Percentiles rank a stretch among this genome's conserved stretches.
Conservation (phyloP, 1,140 invertebrate species). For the Drosophila yakuba region DNA sequence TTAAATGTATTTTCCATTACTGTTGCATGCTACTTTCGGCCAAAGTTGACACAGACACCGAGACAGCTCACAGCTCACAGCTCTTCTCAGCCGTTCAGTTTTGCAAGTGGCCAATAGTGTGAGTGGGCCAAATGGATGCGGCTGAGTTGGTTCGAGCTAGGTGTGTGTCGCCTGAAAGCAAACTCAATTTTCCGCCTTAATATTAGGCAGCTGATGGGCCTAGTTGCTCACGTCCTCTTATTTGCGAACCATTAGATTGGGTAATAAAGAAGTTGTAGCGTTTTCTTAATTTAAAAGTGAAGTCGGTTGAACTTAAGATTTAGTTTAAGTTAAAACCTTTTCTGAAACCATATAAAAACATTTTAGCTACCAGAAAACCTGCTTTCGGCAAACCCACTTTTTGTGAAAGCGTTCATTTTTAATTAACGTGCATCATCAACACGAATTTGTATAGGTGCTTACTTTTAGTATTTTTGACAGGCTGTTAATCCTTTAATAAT, state of each 20-base stretch:
- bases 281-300: background rate
- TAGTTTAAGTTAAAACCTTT: too few relatives aligned
- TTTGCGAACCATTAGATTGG: slow-evolving; percentile 9
- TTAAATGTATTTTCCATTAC: slow-evolving; percentile 57
- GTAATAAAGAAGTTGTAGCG: background rate
- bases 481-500: background rate
- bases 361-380: too few relatives aligned
- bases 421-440: too few relatives aligned
- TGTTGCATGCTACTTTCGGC: slow-evolving; percentile 49
- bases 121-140: slow-evolving; percentile 16
- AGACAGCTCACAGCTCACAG: slow-evolving; percentile 33
- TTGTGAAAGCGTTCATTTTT: too few relatives aligned
- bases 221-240: background rate
- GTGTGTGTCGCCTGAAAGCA: slow-evolving; percentile 10
- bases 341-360: too few relatives aligned
- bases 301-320: too few relatives aligned
- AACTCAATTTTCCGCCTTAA: slow-evolving; percentile 16
- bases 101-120: slow-evolving; percentile 11
- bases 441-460: too few relatives aligned
- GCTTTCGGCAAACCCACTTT: too few relatives aligned
- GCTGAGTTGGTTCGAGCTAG: slow-evolving; percentile 1
- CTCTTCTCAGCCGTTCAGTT: slow-evolving; percentile 5
- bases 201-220: slow-evolving; percentile 5
- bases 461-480: too few relatives aligned
- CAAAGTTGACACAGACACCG: slow-evolving; percentile 26